Conservation (phyloP, 2,113 vertebrate species). For the Pluvialis apricaria region DNA sequence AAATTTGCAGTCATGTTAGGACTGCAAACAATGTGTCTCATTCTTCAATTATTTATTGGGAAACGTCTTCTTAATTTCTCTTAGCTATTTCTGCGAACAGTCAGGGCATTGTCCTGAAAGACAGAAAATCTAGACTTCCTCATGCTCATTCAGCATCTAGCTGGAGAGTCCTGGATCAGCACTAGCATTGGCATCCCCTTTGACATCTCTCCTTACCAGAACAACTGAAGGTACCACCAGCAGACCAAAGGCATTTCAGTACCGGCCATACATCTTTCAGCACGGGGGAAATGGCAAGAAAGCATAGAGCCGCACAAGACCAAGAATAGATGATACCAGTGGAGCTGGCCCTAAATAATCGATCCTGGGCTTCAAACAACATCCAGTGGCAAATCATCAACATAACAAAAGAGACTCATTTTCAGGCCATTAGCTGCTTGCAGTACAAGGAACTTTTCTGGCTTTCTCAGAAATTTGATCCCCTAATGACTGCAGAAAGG, state of each 20-base stretch:
- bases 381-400: constrained; percentile 21
- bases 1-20: constrained; percentile 57
- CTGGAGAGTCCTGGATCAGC: background rate
- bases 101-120: background rate
- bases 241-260: background rate
- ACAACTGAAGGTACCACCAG: background rate
- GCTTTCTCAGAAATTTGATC: constrained; percentile 67
- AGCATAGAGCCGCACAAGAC: background rate
- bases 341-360: constrained; percentile 1
- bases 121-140: background rate
- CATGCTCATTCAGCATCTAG: background rate
- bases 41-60: constrained; percentile 63
- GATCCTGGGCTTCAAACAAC: constrained; percentile 3
- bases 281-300: background rate
- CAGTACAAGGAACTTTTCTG: constrained; percentile 48
- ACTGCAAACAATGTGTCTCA: constrained; percentile 39
- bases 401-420: constrained; percentile 47
- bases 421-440: constrained; percentile 42
- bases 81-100: background rate
- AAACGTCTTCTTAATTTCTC: constrained; percentile 10
- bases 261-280: background rate
- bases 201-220: background rate
- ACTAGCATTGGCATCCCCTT: background rate
- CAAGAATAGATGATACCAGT: background rate
- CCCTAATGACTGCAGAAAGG: constrained; percentile 52